Base-by-base conservation (phyloP, 2,113 vertebrate genomes). In the Sinocyclocheilus maitianheensis region DNA sequence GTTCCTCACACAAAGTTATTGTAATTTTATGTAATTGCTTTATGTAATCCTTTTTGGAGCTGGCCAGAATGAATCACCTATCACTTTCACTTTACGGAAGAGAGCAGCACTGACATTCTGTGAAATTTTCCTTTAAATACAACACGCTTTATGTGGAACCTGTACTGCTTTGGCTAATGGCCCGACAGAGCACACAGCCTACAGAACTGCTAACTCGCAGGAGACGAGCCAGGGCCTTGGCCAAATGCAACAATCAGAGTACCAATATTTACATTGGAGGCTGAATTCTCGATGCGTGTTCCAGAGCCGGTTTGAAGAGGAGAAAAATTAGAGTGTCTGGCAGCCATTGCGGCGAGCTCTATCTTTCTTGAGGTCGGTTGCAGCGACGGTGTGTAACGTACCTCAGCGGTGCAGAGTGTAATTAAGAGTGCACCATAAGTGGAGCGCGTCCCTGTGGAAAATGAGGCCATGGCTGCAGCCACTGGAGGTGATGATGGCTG, bases 241-340 rank as follows among this genome's bases (percentile, higher is more conserved):
- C 88, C 86, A 89, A 84, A 86, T 37, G 67, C 43, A 91, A 87
- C 88, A 94, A 92, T 91, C 92, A 89, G 92, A 92, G 91, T 89
- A 89, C 88, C 88, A 94, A 94, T 94, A 93, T 94, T 94, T 92
- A 92, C 88, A 88, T 60, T 89, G 91, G 88, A 87, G 86, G 88
- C 79, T 89, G 85, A 91, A 86, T 88, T 89, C 86, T 65, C 67
- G 76, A 74, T 30, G 63, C n/a, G 40, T 53, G 24, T 40, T 46
- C 34, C 26, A 43, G 40, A n/a, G 53, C 53, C 9, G 62, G 65
- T 85, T 87, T 86, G 78, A 71, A 26, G 53, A 65, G 55, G 77
- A 62, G 77, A 81, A 88, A 83, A 87, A 87, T 63, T 46, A 78
- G 34, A 22, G 3, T 78, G 63, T 85, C 79, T 85, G 86, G 43